phyloP scores from a whole-genome alignment of 2,888 invertebrate species.

The Mechanitis messenoides region DNA sequence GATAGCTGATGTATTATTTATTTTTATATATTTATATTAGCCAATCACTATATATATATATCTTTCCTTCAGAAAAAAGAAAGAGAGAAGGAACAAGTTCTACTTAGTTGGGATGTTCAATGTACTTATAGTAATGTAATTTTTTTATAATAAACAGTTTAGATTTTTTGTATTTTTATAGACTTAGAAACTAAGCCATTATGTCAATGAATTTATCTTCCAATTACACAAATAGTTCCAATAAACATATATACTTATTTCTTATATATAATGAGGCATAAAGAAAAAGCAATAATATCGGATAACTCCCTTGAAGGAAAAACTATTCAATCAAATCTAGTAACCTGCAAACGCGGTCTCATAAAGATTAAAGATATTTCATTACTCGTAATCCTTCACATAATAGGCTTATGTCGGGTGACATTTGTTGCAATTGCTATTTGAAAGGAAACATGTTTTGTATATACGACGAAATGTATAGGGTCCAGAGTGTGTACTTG shows the following conservation, averaged over 20 bases:
- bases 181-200: too few relatives aligned
- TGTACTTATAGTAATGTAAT: too few relatives aligned
- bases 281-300: constrained; percentile 35
- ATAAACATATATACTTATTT: neutral
- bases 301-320: constrained; percentile 34
- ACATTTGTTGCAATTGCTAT: constrained; percentile 61
- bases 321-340: constrained; percentile 40
- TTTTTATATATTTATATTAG: too few relatives aligned
- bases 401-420: constrained; percentile 69
- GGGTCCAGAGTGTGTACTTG: constrained; percentile 33
- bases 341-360: constrained; percentile 44
- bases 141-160: too few relatives aligned
- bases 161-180: too few relatives aligned
- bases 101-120: too few relatives aligned
- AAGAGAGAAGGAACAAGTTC: too few relatives aligned
- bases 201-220: too few relatives aligned
- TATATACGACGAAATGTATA: constrained; percentile 32
- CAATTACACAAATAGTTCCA: too few relatives aligned
- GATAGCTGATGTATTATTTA: too few relatives aligned
- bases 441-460: constrained; percentile 27
- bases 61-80: too few relatives aligned
- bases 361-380: constrained; percentile 75
- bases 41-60: too few relatives aligned
- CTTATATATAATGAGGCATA: constrained; percentile 19
- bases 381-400: constrained; percentile 66